Conservation (phyloP, 2,888 invertebrate species). For the Caenorhabditis plicata region DNA sequence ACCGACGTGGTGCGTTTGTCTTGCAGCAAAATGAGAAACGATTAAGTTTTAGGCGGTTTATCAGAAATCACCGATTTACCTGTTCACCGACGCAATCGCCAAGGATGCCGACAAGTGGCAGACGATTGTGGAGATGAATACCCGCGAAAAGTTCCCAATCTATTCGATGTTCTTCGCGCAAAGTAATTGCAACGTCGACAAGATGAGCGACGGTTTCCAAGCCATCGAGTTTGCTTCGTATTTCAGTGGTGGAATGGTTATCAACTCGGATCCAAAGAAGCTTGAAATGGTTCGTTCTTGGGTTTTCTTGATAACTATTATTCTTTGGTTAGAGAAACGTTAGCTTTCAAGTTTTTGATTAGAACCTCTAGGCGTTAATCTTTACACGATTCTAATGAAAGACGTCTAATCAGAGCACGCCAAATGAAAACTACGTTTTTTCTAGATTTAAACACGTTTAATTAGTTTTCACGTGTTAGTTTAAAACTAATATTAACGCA, state of each 20-base stretch:
- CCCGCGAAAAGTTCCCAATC: constrained; percentile 44
- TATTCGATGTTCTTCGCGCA: constrained; percentile 38
- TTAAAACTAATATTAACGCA: too few relatives aligned
- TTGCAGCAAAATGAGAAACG: not conserved
- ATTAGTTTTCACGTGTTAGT: too few relatives aligned
- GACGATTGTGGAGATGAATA: constrained; percentile 41
- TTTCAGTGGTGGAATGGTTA: constrained; percentile 44
- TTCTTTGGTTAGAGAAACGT: not conserved
- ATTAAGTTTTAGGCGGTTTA: constrained; percentile 14
- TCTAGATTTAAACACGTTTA: too few relatives aligned
- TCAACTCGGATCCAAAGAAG: constrained; percentile 7
- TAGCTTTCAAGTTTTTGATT: too few relatives aligned
- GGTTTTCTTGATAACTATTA: constrained; percentile 1
- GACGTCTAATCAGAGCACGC: too few relatives aligned
- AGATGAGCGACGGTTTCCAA: constrained; percentile 38
- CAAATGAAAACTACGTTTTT: too few relatives aligned
- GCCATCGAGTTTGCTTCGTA: constrained; percentile 35
- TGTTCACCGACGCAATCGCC: constrained; percentile 54
- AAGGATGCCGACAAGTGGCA: constrained; percentile 43
- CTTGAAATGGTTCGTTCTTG: constrained; percentile 3
- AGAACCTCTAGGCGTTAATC: too few relatives aligned
- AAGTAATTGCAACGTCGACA: constrained; percentile 33
- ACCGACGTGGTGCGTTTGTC: constrained; percentile 26
- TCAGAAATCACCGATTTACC: constrained; percentile 52
- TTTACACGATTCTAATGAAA: too few relatives aligned